A percentile compares a stretch with the other conserved stretches of the same genome.
These are phyloP conservation scores for Drosophila subsilvestris DNA, from an alignment of 2,888 invertebrate genomes.

Conservation along the genomic window DNA sequence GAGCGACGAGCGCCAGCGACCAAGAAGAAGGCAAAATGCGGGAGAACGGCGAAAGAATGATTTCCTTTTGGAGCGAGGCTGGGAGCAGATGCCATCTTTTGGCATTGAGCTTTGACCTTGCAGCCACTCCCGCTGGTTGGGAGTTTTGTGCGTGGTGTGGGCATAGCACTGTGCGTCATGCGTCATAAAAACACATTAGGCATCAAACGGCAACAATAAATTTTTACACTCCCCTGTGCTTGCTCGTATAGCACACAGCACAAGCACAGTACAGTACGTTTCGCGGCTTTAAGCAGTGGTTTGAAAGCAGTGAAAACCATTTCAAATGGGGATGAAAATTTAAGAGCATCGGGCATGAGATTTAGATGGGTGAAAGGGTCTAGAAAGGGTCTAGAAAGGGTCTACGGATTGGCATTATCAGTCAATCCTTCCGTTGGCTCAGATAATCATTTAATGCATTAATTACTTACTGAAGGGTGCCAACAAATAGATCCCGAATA, in stretches of 20 bases:
- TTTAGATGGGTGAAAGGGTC: too few species aligned
- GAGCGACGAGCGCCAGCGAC: neutral
- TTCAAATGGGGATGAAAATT: too few species aligned
- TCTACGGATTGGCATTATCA: too few species aligned
- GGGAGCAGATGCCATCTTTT: constrained; percentile 51
- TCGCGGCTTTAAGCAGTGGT: constrained; percentile 2
- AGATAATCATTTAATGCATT: too few species aligned
- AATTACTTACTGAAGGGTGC: too few species aligned
- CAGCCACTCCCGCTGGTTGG: neutral
- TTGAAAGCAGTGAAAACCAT: too few species aligned
- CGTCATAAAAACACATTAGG: constrained; percentile 74
- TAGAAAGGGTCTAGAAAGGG: too few species aligned
- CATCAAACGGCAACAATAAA: constrained; percentile 73
- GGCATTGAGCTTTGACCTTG: constrained; percentile 72
- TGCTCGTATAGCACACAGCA: neutral
- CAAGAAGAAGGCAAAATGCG: neutral
- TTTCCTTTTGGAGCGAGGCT: constrained; percentile 9
- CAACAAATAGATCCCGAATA: too few species aligned
- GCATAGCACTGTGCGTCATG: constrained; percentile 56
- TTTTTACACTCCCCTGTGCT: constrained; percentile 40
- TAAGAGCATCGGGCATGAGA: neutral
- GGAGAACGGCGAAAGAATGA: neutral
- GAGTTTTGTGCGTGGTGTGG: constrained; percentile 10
- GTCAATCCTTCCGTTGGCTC: too few species aligned
- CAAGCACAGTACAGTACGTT: neutral